These are phyloP conservation scores for Cyphomyrus discorhynchus DNA, from an alignment of 2,113 vertebrate species.

Conservation along the genomic window DNA sequence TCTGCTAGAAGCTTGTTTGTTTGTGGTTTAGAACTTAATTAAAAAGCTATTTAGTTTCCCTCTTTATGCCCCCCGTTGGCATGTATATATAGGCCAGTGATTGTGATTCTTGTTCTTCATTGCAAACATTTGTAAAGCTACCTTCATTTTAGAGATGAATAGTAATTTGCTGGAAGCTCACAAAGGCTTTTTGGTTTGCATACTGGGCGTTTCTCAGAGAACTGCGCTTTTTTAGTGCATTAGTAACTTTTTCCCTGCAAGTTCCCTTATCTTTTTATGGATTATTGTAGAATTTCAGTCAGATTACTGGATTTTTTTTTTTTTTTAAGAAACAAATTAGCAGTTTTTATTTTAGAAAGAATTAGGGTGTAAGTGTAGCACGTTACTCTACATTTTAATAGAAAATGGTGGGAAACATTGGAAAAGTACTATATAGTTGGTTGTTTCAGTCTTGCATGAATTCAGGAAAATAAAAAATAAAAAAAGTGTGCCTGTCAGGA, in stretches of 20 bases:
- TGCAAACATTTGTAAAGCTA: conserved; percentile 46
- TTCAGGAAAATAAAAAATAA: not conserved
- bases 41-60: conserved; percentile 58
- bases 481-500: not conserved
- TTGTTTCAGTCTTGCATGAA: not conserved
- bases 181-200: conserved; percentile 22
- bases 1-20: conserved; percentile 66
- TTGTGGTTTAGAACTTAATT: conserved; percentile 63
- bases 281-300: not conserved
- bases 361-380: not conserved
- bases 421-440: not conserved
- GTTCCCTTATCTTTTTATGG: not conserved
- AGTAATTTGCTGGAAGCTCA: conserved; percentile 24
- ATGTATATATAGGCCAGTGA: conserved; percentile 29
- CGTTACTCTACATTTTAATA: not conserved
- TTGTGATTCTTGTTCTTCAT: conserved; percentile 51
- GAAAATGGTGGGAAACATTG: not conserved
- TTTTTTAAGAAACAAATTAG: not conserved
- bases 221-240: not conserved
- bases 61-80: conserved; percentile 42
- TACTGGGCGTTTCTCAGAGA: not conserved
- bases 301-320: not conserved
- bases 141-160: conserved; percentile 43
- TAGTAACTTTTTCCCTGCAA: not conserved
- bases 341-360: not conserved